These are phyloP conservation scores for Argyra leucocephala DNA, from an alignment of 2,888 invertebrate species.

Conservation along the genomic window DNA sequence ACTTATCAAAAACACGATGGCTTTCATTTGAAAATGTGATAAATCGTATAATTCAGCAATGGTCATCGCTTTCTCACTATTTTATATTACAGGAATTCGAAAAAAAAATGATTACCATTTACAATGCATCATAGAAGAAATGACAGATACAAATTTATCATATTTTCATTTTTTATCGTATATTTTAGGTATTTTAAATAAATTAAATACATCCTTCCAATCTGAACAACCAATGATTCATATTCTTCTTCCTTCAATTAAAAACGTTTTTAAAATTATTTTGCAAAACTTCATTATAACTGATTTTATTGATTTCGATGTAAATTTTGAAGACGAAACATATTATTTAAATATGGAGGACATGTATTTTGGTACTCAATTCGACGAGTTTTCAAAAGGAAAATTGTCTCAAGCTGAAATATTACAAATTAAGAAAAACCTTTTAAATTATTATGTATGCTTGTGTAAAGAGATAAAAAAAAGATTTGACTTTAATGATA, in stretches of 20 bases:
- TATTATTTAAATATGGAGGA: no score
- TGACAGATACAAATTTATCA: not conserved
- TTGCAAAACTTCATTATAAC: conserved; percentile 12
- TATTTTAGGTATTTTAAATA: conserved; percentile 13
- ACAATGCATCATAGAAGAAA: conserved; percentile 7
- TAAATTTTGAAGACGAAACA: not conserved
- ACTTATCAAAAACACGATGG: conserved; percentile 10
- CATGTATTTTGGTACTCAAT: not conserved
- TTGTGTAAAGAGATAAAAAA: no score
- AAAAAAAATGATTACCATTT: not conserved
- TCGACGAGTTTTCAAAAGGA: not conserved
- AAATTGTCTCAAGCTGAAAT: no score
- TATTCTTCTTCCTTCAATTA: not conserved
- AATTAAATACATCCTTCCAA: conserved; percentile 17
- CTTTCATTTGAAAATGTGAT: conserved; percentile 15
- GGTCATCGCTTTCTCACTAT: conserved; percentile 16
- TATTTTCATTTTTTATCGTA: conserved; percentile 17
- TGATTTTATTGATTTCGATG: not conserved
- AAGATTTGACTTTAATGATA: not conserved
- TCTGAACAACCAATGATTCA: conserved; percentile 14
- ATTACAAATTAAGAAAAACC: no score
- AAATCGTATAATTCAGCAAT: conserved; percentile 18
- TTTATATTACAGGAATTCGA: conserved; percentile 13
- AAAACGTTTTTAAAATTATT: not conserved
- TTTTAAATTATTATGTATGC: no score